Evolutionary conservation across 2,113 vertebrate genomes (phyloP).

Genomic region (Camelus dromedarius): DNA sequence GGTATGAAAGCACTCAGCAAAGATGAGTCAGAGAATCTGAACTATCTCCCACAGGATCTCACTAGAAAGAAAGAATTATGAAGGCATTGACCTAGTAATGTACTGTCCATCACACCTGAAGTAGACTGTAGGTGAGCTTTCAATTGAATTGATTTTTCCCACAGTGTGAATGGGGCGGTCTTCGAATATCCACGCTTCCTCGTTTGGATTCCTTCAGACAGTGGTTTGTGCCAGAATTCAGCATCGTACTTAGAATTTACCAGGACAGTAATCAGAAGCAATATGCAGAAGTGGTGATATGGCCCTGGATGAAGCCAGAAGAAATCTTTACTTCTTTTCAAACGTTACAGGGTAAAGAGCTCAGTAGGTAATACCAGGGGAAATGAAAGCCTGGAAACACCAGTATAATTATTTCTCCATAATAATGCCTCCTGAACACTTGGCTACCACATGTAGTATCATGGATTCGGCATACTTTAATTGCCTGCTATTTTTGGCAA

Average conservation of each 20-base stretch:
- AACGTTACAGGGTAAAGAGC: conserved; percentile 22
- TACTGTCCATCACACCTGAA: background rate
- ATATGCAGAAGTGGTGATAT: background rate
- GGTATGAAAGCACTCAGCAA: conserved; percentile 37
- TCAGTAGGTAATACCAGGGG: background rate
- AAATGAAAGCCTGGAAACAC: conserved; percentile 14
- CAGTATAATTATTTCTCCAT: background rate
- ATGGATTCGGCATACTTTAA: conserved; percentile 48
- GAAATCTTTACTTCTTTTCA: background rate
- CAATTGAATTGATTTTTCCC: background rate
- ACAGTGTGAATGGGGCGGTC: background rate
- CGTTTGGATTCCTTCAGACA: background rate
- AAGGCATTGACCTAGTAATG: background rate
- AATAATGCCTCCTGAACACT: conserved; percentile 15
- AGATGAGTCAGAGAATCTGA: background rate
- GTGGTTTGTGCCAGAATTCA: background rate
- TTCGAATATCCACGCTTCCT: background rate
- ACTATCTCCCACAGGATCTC: background rate
- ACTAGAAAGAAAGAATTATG: background rate
- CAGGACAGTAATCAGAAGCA: background rate
- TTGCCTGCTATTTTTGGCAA: conserved; percentile 66
- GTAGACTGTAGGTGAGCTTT: background rate
- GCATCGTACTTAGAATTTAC: background rate
- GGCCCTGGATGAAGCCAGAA: background rate
- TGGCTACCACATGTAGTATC: background rate